phyloP scores from a whole-genome alignment of 2,113 vertebrate genomes.

The Myxocyprinus asiaticus region DNA sequence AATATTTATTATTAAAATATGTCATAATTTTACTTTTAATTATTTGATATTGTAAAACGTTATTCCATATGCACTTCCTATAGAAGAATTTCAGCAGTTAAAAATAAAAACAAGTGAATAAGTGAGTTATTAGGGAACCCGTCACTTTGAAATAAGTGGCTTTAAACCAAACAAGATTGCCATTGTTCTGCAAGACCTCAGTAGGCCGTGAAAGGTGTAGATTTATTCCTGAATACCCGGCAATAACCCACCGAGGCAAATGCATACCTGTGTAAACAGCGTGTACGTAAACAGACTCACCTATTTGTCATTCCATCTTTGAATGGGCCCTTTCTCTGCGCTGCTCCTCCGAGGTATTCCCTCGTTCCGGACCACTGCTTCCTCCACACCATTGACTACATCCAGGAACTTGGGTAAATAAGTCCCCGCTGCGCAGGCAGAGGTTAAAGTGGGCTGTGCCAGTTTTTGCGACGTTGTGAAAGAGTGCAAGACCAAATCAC shows the following conservation, averaged over 20 bases:
- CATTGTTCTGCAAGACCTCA: constrained; percentile 69
- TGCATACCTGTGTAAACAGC: constrained; percentile 75
- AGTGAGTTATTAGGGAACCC: constrained; percentile 53
- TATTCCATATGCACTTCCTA: too few species aligned
- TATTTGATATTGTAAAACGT: too few species aligned
- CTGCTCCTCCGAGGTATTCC: constrained; percentile 78
- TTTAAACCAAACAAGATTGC: constrained; percentile 65
- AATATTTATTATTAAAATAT: too few species aligned
- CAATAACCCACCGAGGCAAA: constrained; percentile 77
- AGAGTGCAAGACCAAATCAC: constrained; percentile 69
- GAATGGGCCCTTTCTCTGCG: constrained; percentile 78
- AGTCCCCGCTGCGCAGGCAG: constrained; percentile 66
- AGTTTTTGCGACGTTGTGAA: constrained; percentile 69
- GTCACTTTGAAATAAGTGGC: constrained; percentile 72
- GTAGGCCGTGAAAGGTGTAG: constrained; percentile 71
- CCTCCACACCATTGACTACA: constrained; percentile 79
- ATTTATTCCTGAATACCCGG: constrained; percentile 77
- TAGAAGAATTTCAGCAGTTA: too few species aligned
- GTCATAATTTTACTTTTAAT: too few species aligned
- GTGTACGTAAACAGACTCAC: constrained; percentile 74
- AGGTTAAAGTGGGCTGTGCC: constrained; percentile 76
- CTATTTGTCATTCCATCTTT: constrained; percentile 79
- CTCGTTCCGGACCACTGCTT: constrained; percentile 77
- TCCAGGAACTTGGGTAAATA: constrained; percentile 78
- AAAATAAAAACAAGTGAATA: too few species aligned